A percentile compares a stretch with the other conserved stretches of the same genome.
phyloP scores from a whole-genome alignment of 2,113 vertebrate species.

The Erpornis zantholeuca region DNA sequence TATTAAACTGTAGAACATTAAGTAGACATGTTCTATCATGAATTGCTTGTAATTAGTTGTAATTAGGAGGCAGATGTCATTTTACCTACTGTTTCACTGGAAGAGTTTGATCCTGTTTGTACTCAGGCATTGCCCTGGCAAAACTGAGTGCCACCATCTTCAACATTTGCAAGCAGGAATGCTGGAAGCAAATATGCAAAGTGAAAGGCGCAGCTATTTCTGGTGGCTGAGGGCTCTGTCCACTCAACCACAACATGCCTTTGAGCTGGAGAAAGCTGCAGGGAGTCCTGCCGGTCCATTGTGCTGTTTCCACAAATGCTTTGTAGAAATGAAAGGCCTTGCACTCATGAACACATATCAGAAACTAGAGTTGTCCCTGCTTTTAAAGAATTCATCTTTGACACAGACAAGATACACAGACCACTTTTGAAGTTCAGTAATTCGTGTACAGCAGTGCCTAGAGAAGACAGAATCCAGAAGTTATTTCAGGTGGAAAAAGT shows the following conservation, averaged over 20 bases:
- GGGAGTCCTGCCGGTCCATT: not conserved
- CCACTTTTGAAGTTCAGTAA: not conserved
- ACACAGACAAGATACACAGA: not conserved
- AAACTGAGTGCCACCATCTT: not conserved
- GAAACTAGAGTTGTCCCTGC: not conserved
- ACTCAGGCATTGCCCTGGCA: not conserved
- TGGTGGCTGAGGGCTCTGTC: conserved; percentile 25
- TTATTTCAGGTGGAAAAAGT: not conserved
- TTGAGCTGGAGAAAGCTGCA: not conserved
- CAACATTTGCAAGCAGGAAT: not conserved
- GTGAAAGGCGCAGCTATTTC: not conserved
- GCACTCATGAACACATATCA: not conserved
- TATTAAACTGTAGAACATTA: not conserved
- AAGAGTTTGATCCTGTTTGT: not conserved
- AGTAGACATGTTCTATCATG: not conserved
- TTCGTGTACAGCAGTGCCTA: not conserved
- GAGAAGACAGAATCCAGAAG: not conserved
- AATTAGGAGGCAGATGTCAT: not conserved
- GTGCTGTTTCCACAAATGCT: not conserved
- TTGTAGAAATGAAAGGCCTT: not conserved
- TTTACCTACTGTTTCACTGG: not conserved
- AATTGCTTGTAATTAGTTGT: not conserved
- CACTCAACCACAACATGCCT: not conserved
- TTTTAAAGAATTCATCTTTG: conserved; percentile 6
- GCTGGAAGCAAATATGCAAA: not conserved